Conservation (phyloP, 1,140 invertebrate genomes). For the Cyclina sinensis region DNA sequence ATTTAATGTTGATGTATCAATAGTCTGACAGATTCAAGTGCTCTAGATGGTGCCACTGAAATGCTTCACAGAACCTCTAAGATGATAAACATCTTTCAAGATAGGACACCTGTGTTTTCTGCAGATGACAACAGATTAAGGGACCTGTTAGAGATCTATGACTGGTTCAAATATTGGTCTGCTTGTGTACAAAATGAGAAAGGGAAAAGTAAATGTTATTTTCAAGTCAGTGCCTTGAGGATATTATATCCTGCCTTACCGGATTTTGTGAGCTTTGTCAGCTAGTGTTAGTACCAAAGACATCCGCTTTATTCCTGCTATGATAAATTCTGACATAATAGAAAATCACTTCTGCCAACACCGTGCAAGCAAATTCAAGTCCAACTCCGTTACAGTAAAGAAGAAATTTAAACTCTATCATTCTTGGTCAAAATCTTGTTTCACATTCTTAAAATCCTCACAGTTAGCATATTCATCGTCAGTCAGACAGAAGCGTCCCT, state of each 20-base stretch:
- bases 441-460: too few species aligned
- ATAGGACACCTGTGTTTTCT: neutral
- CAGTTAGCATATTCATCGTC: too few species aligned
- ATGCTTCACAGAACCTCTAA: conserved; percentile 44
- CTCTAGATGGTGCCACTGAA: conserved; percentile 52
- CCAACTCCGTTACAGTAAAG: conserved; percentile 48
- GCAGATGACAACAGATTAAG: neutral
- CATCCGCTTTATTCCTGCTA: neutral
- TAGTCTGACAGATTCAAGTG: neutral
- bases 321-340: conserved; percentile 46
- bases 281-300: neutral
- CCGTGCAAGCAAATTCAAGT: conserved; percentile 47
- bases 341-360: conserved; percentile 56
- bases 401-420: conserved; percentile 46
- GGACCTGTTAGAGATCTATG: neutral
- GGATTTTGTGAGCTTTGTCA: conserved; percentile 15
- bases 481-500: too few species aligned
- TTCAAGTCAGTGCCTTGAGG: neutral
- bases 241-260: neutral
- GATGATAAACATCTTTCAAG: neutral
- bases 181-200: neutral
- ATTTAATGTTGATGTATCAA: conserved; percentile 54
- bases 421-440: conserved; percentile 47
- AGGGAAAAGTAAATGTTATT: neutral
- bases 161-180: neutral